Evolutionary conservation across 2,888 invertebrate genomes (phyloP), one percentile per base, ranked within the genome.

Genomic region (Achlya flavicornis): DNA sequence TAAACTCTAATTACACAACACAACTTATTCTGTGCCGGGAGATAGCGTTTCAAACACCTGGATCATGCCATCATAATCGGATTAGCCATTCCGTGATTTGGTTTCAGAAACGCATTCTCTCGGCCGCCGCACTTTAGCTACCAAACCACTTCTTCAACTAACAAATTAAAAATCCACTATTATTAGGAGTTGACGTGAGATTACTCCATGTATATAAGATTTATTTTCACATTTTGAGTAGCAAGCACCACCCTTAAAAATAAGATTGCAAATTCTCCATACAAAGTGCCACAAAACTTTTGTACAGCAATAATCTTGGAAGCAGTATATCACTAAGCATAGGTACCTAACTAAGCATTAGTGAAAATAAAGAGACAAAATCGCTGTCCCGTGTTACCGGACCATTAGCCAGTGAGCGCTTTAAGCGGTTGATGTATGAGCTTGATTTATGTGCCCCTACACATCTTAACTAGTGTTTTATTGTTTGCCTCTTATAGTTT

Each of bases 381-480:
- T 76, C 82, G 83, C 73, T 77, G 77, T 75, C 65, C 71, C 73
- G 69, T 73, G 76, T 80, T 75, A 76, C 75, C 70, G 70, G 73
- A 71, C 84, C 83, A 84, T 83, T 84, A 84, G 78, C 66, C 70
- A 68, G 58, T 61, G 63, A 63, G 74, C 74, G 75, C 70, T 76
- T 79, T 74, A 74, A 77, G 63, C 73, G 70, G 61, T 75, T 83
- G 83, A 84, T 84, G 83, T 83, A 84, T 76, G 64, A 71, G 60
- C 76, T 75, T 84, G 84, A 85, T 84, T 83, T 84, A 85, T 81
- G 74, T 73, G 64, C 70, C 71, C 70, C 66, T 68, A 68, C 71
- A 68, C 66, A 48, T 63, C 48, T 67, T 64, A 69, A 73, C 73
- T 74, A 62, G 59, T 41, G 60, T 41, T 35, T 58, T 58, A 63